Evolutionary conservation across 2,797 vertebrate genomes (phyloP).

Genomic region (Labroides dimidiatus): DNA sequence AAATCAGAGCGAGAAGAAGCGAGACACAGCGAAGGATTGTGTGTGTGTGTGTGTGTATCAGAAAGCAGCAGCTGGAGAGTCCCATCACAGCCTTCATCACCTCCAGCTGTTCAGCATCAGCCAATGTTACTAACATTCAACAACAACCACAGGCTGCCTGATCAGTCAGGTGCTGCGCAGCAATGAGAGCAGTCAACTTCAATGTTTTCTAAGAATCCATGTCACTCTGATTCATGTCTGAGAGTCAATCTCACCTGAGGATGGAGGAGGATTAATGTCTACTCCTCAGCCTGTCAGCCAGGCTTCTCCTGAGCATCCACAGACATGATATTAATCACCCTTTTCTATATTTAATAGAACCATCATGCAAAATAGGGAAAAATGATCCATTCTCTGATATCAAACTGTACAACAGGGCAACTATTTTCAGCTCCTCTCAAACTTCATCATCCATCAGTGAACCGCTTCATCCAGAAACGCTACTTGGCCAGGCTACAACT

Average conservation of each 20-base stretch:
- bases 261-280: slow-evolving; percentile 25
- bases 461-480: neutral
- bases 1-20: slow-evolving; percentile 8
- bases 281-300: slow-evolving; percentile 21
- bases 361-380: slow-evolving; percentile 7
- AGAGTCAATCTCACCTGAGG: slow-evolving; percentile 30
- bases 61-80: slow-evolving; percentile 57
- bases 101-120: slow-evolving; percentile 66
- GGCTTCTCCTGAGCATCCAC: slow-evolving; percentile 20
- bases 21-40: slow-evolving; percentile 23
- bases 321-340: slow-evolving; percentile 26
- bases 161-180: slow-evolving; percentile 32
- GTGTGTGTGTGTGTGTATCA: slow-evolving; percentile 47
- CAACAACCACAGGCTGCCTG: slow-evolving; percentile 17
- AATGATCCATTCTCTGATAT: neutral
- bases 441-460: neutral
- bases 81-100: slow-evolving; percentile 57
- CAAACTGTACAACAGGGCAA: neutral
- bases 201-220: slow-evolving; percentile 30
- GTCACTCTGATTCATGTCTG: slow-evolving; percentile 38
- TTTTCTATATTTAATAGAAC: slow-evolving; percentile 31
- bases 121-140: slow-evolving; percentile 28
- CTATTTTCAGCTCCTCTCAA: slow-evolving; percentile 15
- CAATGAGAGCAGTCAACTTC: slow-evolving; percentile 1
- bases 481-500: no score